Conservation (phyloP, 64 coral and sea anemone species). For the Montipora capricornis region DNA sequence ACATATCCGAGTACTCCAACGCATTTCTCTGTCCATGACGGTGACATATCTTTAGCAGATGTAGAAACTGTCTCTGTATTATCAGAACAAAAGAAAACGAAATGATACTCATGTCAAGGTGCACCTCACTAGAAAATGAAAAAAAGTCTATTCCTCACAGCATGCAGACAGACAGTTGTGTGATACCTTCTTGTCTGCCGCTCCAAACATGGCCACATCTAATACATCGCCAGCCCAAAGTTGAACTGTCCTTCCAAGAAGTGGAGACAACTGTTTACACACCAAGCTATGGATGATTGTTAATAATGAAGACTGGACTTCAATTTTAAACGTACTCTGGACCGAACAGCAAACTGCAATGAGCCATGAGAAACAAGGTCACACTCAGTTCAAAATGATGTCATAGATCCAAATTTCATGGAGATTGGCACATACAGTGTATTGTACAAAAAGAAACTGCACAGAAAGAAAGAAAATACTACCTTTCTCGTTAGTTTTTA, state of each 20-base stretch:
- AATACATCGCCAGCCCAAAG: constrained; percentile 42
- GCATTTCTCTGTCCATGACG: background rate
- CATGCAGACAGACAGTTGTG: background rate
- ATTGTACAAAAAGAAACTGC: too few species aligned
- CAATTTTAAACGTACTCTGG: constrained; percentile 1
- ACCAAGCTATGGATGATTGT: constrained; percentile 14
- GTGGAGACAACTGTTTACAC: background rate
- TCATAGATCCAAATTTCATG: too few species aligned
- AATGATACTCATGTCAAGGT: background rate
- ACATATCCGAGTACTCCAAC: background rate
- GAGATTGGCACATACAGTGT: too few species aligned
- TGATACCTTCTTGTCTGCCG: constrained; percentile 43
- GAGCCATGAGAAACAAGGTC: background rate
- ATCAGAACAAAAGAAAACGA: background rate
- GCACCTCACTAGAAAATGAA: too few species aligned
- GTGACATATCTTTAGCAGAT: background rate
- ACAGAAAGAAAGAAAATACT: too few species aligned
- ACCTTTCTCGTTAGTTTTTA: too few species aligned
- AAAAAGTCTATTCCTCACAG: too few species aligned
- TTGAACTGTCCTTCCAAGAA: constrained; percentile 10
- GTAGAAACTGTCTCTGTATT: background rate
- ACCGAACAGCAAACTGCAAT: background rate
- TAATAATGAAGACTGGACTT: constrained; percentile 8
- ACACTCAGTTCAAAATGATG: background rate
- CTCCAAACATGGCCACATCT: background rate